Base-by-base conservation (phyloP, 2,113 vertebrate genomes). In the Pelecanus crispus region DNA sequence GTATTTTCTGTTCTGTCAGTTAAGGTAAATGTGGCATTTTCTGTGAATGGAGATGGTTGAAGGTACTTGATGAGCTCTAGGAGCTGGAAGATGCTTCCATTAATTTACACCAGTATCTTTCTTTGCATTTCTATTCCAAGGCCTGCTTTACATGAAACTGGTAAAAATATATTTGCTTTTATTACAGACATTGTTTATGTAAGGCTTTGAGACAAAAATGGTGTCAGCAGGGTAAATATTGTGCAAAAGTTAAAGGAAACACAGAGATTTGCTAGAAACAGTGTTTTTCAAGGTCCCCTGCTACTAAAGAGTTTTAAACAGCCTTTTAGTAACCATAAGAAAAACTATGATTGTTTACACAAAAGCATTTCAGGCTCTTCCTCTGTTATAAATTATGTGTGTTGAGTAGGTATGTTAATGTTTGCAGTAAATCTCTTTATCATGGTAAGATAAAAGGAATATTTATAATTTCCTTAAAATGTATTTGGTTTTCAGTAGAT, bases 341-440 rank as follows among this genome's bases (percentile, higher is more conserved):
- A 97, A 97, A 97, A 81, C 94, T 95, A 31, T 81, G 82, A 79
- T 92, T 98, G 94, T 98, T 98, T 98, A 98, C 86, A 97, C 92
- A 83, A 97, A 97, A 97, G 59, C 80, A 77, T 97, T 98, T 98
- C 97, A 98, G 88, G 96, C 92, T 96, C 94, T 96, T 97, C 50
- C 85, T 93, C 44, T 95, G 81, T 94, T 97, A 85, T 95, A 97
- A 97, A 97, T 97, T 97, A 94, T 96, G 59, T 92, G 75, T 55
- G 68, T 80, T 83, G 82, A 96, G 67, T 93, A 95, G 77, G 59
- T 95, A 82, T 24, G 31, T 84, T 94, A 97, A 88, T 96, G 86
- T 87, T 97, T 94, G 66, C 91, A 94, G 90, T 92, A 97, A 97
- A 95, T 89, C 84, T 97, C 88, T 96, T 96, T 95, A 88, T 97